phyloP scores from a whole-genome alignment of 2,797 vertebrate genomes.

The Sebastes cheni region DNA sequence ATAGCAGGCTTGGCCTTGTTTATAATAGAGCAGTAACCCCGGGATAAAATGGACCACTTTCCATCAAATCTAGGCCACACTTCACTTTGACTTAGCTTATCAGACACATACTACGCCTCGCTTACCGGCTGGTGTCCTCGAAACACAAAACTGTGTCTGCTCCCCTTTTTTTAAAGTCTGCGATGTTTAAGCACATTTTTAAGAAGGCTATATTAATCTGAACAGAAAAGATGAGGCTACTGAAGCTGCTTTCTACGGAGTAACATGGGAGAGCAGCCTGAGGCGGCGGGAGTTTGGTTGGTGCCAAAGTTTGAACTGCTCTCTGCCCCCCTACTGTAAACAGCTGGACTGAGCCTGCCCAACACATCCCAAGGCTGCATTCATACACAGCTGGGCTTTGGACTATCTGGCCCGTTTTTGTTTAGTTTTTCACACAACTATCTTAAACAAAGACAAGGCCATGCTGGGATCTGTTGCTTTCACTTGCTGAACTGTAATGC shows the following conservation, averaged over 20 bases:
- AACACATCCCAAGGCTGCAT: conserved; percentile 28
- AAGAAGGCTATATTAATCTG: background rate
- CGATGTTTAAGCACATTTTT: background rate
- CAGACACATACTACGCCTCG: conserved; percentile 31
- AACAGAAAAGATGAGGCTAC: background rate
- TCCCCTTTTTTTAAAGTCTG: background rate
- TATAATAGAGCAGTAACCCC: conserved; percentile 37
- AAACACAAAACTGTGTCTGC: background rate
- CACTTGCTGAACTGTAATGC: background rate
- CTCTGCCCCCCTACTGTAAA: conserved; percentile 44
- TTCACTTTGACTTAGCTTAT: conserved; percentile 60
- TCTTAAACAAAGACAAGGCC: conserved; percentile 49
- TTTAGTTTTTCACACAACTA: conserved; percentile 48
- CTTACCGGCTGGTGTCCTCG: conserved; percentile 25
- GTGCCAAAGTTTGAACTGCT: conserved; percentile 34
- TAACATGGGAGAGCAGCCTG: background rate
- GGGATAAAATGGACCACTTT: conserved; percentile 51
- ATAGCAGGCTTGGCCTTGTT: conserved; percentile 41
- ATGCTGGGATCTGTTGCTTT: conserved; percentile 17
- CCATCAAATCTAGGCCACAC: conserved; percentile 66
- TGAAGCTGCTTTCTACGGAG: background rate
- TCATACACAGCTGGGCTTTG: conserved; percentile 30
- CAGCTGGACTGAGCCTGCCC: conserved; percentile 38
- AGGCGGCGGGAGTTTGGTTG: background rate
- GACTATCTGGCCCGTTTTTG: conserved; percentile 22